A percentile compares a stretch with the other conserved stretches of the same genome.
These are phyloP conservation scores for Platycheirus rosarum DNA, from an alignment of 2,888 invertebrate genomes.

Conservation along the genomic window DNA sequence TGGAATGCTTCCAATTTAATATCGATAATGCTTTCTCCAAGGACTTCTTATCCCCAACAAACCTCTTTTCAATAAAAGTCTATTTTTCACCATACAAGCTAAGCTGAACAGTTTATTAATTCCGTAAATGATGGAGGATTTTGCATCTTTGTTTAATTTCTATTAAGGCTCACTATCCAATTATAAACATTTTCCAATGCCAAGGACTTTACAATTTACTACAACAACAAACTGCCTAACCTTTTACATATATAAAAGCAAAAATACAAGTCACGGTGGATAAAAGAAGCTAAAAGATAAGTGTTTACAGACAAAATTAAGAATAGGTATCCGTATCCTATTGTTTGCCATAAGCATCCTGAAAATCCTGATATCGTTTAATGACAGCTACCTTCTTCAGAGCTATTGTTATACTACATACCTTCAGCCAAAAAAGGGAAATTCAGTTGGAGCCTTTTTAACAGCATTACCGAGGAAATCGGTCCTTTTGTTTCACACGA, in stretches of 20 bases:
- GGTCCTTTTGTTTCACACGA: conserved; percentile 9
- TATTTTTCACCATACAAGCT: no score
- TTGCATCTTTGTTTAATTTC: neutral
- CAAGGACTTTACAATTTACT: neutral
- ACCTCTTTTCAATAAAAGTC: conserved; percentile 7
- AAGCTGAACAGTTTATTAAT: conserved; percentile 5
- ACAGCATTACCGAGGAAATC: conserved; percentile 17
- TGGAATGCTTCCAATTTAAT: conserved; percentile 30
- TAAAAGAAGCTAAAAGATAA: conserved; percentile 50
- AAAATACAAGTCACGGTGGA: conserved; percentile 31
- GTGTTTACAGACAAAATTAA: conserved; percentile 54
- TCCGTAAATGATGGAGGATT: conserved; percentile 7
- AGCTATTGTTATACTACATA: conserved; percentile 7
- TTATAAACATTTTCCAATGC: conserved; percentile 17
- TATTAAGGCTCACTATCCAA: conserved; percentile 3
- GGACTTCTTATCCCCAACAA: neutral
- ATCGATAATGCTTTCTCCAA: conserved; percentile 12
- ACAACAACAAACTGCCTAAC: neutral
- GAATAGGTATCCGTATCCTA: conserved; percentile 30
- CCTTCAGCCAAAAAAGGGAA: conserved; percentile 5
- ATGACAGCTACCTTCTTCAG: conserved; percentile 1
- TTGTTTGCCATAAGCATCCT: conserved; percentile 49
- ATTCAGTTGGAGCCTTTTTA: conserved; percentile 13
- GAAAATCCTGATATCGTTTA: conserved; percentile 46
- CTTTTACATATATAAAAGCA: neutral